A percentile compares a stretch with the other conserved stretches of the same genome.
Evolutionary conservation across 2,888 invertebrate genomes (phyloP).

Genomic region (Plagiodera versicolora): DNA sequence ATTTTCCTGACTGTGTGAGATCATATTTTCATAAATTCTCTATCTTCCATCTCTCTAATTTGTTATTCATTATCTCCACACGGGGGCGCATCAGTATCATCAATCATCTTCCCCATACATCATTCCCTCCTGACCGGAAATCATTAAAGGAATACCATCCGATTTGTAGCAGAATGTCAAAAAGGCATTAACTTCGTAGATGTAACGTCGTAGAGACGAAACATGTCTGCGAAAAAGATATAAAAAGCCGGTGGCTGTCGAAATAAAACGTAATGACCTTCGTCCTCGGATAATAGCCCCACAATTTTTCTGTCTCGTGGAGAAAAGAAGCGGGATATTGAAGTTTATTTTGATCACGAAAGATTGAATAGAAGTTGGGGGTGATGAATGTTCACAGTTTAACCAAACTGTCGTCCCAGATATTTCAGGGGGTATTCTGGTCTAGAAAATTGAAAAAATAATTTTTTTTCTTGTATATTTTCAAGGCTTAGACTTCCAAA

Average conservation of each 20-base stretch:
- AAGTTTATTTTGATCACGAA: slow-evolving; percentile 7
- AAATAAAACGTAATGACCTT: slow-evolving; percentile 9
- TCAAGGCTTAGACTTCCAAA: too few species aligned
- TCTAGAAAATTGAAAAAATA: too few species aligned
- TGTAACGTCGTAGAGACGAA: background rate
- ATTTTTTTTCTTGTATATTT: too few species aligned
- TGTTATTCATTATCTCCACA: too few species aligned
- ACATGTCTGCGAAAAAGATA: background rate
- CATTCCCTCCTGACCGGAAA: background rate
- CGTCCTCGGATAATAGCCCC: slow-evolving; percentile 5
- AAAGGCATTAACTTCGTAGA: background rate
- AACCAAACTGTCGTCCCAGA: too few species aligned
- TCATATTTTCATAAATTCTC: too few species aligned
- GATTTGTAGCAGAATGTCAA: background rate
- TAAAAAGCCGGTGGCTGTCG: background rate
- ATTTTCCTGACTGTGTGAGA: too few species aligned
- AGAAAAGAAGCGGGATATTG: background rate
- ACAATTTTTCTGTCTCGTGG: background rate
- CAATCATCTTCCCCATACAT: background rate
- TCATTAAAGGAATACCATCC: background rate
- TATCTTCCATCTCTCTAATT: background rate
- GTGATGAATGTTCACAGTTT: background rate
- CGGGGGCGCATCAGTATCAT: background rate
- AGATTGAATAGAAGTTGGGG: too few species aligned
- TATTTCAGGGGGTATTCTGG: too few species aligned